Evolutionary conservation across 37 sponge, comb jelly and placozoan species (phyloP), one percentile per base, ranked within the genome.

Genomic region (Beroe ovata): DNA sequence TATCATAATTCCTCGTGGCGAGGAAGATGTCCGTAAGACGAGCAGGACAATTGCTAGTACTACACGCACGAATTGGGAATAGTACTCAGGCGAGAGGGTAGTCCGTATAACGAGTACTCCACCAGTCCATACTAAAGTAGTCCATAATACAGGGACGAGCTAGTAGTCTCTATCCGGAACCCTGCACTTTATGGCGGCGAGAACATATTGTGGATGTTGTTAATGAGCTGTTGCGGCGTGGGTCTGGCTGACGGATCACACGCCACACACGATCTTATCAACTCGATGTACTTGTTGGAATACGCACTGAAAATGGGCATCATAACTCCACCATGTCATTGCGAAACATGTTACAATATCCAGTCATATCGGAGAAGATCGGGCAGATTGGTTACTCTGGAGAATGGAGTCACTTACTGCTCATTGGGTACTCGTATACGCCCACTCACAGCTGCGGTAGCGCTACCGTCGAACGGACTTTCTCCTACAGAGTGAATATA

Each of bases 391-490:
- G 11, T 58, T 58, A 58, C 11, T 19, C 11, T 18, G 59, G 11
- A 32, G 0, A 54, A 41, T n/a, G 1, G 35, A 42, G 0, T 2
- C 6, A 60, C 94, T 91, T 29, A 94, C 94, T 92, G 92, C 38
- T 89, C 25, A 14, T 61, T 90, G 11, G 96, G 96, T 58, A 96
- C 92, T 16, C 90, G 40, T 4, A 96, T 40, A 0, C 92, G 89
- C 0, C 96, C 96, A 91, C 96, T 94, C 64, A 92, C 89, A 3
- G 96, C 93, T 8, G 94, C 90, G 26, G 92, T 81, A 14, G 94
- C 94, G 26, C 95, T 92, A 0, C 96, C 96, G 89, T 96, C 96
- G 71, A 81, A 96, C 0, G 94, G 93, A 91, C 95, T 93, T 23
- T 77, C 38, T 14, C 92, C 92, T n/a, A n/a, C n/a, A n/a, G n/a